A percentile compares a stretch with the other conserved stretches of the same genome.
Evolutionary conservation across 2,113 vertebrate species (phyloP).

Genomic region (Erinaceus europaeus): DNA sequence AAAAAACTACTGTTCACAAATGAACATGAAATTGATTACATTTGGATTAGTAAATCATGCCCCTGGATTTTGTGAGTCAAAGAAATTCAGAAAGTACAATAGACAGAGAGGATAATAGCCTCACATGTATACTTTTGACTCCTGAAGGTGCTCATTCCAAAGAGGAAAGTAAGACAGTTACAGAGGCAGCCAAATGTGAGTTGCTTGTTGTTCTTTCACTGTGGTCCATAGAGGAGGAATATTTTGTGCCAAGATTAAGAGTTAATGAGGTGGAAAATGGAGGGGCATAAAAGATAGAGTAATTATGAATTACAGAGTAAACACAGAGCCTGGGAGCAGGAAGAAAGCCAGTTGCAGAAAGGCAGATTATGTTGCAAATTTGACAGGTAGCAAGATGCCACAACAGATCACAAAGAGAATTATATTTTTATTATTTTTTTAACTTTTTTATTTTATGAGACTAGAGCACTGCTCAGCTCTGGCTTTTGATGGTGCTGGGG

Average conservation of each 20-base stretch:
- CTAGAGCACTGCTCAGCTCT: no score
- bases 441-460: no score
- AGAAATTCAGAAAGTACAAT: neutral
- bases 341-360: neutral
- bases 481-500: no score
- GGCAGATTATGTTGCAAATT: neutral
- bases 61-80: neutral
- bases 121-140: neutral
- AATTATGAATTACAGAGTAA: conserved; percentile 53
- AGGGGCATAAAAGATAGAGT: conserved; percentile 53
- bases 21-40: neutral
- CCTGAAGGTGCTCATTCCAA: neutral
- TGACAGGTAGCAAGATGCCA: neutral
- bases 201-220: neutral
- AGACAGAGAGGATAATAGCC: neutral
- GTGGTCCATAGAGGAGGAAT: conserved; percentile 16
- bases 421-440: no score
- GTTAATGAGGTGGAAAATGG: conserved; percentile 60
- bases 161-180: neutral
- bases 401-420: neutral
- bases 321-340: conserved; percentile 43
- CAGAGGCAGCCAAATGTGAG: neutral
- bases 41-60: neutral
- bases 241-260: conserved; percentile 46
- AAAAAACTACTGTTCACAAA: neutral